phyloP scores from a whole-genome alignment of 1,140 invertebrate species.

The Euura lappo region DNA sequence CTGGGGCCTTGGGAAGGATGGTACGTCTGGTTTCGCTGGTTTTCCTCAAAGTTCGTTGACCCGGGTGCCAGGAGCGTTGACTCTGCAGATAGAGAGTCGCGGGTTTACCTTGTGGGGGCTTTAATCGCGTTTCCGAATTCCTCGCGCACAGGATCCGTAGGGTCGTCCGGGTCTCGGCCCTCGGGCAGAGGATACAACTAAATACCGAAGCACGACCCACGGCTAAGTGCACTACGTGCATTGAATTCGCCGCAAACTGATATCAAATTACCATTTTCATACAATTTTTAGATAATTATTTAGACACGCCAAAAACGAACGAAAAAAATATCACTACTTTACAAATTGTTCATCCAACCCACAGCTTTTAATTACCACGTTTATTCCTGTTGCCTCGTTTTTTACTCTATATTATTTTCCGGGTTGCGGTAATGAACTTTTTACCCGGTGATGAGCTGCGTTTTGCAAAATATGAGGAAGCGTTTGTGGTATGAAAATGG shows the following conservation, averaged over 20 bases:
- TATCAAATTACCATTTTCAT: no score
- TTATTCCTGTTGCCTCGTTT: not conserved
- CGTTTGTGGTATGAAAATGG: not conserved
- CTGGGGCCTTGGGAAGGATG: not conserved
- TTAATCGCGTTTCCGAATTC: constrained; percentile 5
- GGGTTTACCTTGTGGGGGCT: not conserved
- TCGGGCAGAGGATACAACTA: not conserved
- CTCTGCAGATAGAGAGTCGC: not conserved
- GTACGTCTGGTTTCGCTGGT: not conserved
- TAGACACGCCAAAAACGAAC: no score
- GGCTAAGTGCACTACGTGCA: constrained; percentile 1
- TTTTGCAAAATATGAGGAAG: not conserved
- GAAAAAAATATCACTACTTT: no score
- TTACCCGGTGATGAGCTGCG: not conserved
- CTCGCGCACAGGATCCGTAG: not conserved
- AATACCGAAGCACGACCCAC: not conserved
- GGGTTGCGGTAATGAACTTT: no score
- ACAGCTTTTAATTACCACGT: no score
- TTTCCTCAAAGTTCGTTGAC: not conserved
- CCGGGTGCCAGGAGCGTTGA: not conserved
- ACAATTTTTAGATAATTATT: no score
- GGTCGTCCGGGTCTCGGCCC: constrained; percentile 3
- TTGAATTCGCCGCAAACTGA: not conserved
- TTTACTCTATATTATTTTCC: not conserved
- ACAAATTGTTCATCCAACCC: no score